These are phyloP conservation scores for Amblyraja radiata DNA, from an alignment of 2,797 vertebrate genomes.

Conservation along the genomic window DNA sequence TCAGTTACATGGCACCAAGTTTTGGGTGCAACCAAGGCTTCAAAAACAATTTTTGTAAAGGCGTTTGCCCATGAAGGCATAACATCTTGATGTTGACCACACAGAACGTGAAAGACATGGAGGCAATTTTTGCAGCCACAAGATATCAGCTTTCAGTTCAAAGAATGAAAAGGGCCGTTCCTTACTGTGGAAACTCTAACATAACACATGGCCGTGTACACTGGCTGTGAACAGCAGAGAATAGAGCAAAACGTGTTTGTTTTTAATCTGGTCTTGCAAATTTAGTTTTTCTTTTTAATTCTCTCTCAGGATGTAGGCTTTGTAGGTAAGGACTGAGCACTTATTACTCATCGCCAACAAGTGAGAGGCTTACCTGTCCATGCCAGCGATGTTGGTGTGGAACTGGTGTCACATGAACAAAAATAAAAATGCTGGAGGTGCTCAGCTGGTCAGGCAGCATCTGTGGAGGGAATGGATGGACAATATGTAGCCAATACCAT, in stretches of 20 bases:
- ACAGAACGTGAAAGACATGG: slow-evolving; percentile 13
- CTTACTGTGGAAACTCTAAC: not conserved
- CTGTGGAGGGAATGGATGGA: too few species aligned
- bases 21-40: too few species aligned
- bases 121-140: not conserved
- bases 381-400: not conserved
- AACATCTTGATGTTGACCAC: not conserved
- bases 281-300: not conserved
- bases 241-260: not conserved
- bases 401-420: not conserved
- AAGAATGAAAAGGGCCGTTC: not conserved
- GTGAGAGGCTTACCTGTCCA: not conserved
- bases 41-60: slow-evolving; percentile 3
- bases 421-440: too few species aligned
- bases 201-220: not conserved
- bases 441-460: too few species aligned
- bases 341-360: not conserved
- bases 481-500: too few species aligned
- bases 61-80: too few species aligned
- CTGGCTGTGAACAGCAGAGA: not conserved
- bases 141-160: not conserved
- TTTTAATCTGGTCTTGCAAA: not conserved
- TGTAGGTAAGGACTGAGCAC: not conserved
- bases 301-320: not conserved
- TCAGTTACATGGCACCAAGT: not conserved